Percentiles rank a stretch among this genome's conserved stretches.
Conservation (phyloP, 2,888 invertebrate species). For the Dascillus cervinus region DNA sequence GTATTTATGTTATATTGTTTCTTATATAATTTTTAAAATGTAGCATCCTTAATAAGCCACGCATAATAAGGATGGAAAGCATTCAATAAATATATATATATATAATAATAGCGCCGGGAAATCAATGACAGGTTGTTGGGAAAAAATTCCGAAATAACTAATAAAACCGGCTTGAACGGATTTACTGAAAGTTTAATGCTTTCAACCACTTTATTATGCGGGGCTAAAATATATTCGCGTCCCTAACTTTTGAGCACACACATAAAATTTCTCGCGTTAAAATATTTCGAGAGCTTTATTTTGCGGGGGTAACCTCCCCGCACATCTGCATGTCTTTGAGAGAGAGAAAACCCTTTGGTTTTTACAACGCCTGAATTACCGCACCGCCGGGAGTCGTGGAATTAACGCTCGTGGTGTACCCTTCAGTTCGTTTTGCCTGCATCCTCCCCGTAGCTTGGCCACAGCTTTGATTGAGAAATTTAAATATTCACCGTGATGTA, state of each 20-base stretch:
- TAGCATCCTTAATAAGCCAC: no score
- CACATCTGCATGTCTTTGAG: conserved; percentile 35
- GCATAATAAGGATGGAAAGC: no score
- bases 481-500: no score
- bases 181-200: conserved; percentile 15
- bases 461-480: conserved; percentile 25
- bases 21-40: no score
- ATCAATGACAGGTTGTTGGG: no score
- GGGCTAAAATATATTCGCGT: conserved; percentile 17
- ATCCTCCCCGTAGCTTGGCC: conserved; percentile 21
- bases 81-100: no score
- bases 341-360: conserved; percentile 32
- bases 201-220: conserved; percentile 17
- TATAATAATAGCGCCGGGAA: no score
- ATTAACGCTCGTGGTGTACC: conserved; percentile 25
- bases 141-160: no score
- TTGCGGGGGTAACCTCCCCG: conserved; percentile 18
- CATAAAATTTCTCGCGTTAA: conserved; percentile 20
- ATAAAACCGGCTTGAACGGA: no score
- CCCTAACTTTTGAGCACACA: conserved; percentile 21
- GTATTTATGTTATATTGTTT: no score
- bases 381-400: conserved; percentile 30
- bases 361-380: conserved; percentile 30
- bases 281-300: conserved; percentile 22
- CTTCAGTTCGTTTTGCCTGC: conserved; percentile 17